Percentiles rank a stretch among this genome's conserved stretches.
Conservation (phyloP, 2,888 invertebrate genomes). For the Lasioglossum pauxillum region DNA sequence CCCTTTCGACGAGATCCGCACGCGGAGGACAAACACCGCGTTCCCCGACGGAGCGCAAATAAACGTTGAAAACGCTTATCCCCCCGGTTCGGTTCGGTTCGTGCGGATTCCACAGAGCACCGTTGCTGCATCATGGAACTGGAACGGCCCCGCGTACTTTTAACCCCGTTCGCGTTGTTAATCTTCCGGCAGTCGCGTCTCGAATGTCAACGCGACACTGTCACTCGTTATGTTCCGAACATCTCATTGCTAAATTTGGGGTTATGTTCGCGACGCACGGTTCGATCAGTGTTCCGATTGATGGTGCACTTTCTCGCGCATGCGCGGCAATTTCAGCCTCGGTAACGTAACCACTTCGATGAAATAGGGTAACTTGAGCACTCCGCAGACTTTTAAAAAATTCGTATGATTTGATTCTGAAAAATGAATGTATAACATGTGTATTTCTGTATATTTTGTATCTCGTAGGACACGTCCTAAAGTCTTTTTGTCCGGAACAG, state of each 20-base stretch:
- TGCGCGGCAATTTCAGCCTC: too few relatives aligned
- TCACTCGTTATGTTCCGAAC: neutral
- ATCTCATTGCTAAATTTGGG: neutral
- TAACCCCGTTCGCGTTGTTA: neutral
- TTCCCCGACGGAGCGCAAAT: conserved; percentile 48
- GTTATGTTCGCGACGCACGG: too few relatives aligned
- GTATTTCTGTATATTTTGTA: too few relatives aligned
- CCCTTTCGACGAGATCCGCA: conserved; percentile 22
- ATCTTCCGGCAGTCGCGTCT: neutral
- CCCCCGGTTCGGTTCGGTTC: conserved; percentile 3
- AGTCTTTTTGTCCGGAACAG: too few relatives aligned
- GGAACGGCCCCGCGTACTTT: neutral
- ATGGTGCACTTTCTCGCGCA: too few relatives aligned
- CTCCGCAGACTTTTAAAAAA: too few relatives aligned
- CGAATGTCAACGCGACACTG: neutral
- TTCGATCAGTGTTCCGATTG: too few relatives aligned
- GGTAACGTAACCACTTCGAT: too few relatives aligned
- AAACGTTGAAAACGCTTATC: conserved; percentile 61
- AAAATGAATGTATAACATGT: too few relatives aligned
- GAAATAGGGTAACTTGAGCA: too few relatives aligned
- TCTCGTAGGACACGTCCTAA: too few relatives aligned
- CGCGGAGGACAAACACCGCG: conserved; percentile 52
- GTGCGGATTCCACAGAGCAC: conserved; percentile 22
- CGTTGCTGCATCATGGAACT: neutral
- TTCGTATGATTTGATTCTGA: too few relatives aligned